Conservation (phyloP, 2,113 vertebrate genomes). For the Odobenus rosmarus region DNA sequence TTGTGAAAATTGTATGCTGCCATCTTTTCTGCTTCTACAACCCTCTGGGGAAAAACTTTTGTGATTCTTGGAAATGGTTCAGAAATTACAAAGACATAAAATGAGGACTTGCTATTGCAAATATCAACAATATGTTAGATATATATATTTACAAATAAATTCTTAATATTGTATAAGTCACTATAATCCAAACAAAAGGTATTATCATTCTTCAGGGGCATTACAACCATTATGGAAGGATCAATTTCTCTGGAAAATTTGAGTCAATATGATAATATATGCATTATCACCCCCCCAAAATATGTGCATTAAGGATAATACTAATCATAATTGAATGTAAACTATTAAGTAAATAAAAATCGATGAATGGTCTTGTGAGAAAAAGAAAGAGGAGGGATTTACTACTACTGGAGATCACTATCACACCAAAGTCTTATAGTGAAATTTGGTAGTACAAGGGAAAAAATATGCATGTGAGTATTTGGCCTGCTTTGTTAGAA, state of each 20-base stretch:
- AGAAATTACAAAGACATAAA: not conserved
- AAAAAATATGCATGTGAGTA: not conserved
- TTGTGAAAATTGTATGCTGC: constrained; percentile 75
- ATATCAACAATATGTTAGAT: not conserved
- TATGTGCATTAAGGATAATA: not conserved
- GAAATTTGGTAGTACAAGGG: not conserved
- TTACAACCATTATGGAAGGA: not conserved
- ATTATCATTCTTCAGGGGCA: not conserved
- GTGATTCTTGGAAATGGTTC: constrained; percentile 60
- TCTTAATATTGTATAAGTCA: not conserved
- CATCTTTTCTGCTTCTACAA: constrained; percentile 77
- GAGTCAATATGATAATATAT: not conserved
- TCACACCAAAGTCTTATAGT: not conserved
- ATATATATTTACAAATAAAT: not conserved
- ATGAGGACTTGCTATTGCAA: not conserved
- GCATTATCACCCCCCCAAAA: not conserved
- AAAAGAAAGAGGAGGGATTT: not conserved
- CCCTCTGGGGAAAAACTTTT: constrained; percentile 74
- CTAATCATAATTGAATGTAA: not conserved
- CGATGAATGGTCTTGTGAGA: not conserved
- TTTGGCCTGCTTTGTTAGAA: not conserved
- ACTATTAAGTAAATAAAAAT: not conserved
- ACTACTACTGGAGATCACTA: not conserved
- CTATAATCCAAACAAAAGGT: not conserved
- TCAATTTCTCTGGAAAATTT: not conserved